Base-by-base conservation (phyloP, 53 echinoderm and acorn worm genomes). In the Glandiceps talaboti region DNA sequence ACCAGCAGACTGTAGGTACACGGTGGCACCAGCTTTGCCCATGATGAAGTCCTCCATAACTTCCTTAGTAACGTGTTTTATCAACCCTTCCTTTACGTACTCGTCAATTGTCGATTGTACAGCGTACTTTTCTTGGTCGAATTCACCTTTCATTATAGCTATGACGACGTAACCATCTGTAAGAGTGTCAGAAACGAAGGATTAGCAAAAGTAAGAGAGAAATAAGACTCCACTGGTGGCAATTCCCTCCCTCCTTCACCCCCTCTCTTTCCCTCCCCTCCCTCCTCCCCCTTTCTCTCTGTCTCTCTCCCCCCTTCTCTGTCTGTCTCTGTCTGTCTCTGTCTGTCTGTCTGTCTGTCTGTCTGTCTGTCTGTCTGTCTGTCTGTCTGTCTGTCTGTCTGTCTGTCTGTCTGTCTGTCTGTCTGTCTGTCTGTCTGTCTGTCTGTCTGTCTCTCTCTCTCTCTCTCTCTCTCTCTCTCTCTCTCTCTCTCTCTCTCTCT, bases 331-430 rank as follows among this genome's bases (percentile, higher is more conserved):
- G 6, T 45, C 6, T 45, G 6, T 45, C 6, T 45, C 20, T 45
- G 64, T 45, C 64, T 45, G 64, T 45, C 64, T 45, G 64, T 45
- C 64, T 45, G 64, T 45, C 64, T 45, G 64, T 45, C 64, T 45
- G 64, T 45, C 64, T 45, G 64, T 45, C 64, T 45, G 64, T 45
- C 64, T 45, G 64, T 45, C 64, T 45, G 64, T 45, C 64, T 45
- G 64, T 45, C 64, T 45, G 64, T 45, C 64, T 45, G 64, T 45
- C 64, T 45, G 64, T 45, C 64, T 45, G 64, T 45, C 6, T 45
- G 64, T 45, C 6, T 45, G 64, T 45, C 6, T 45, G 64, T 45
- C 6, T 45, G 64, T 45, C 6, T 45, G 64, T 45, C 6, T 45
- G 64, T 45, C 6, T 45, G 64, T 45, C 6, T 45, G 64, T 45